Percentiles rank a stretch among this genome's conserved stretches.
Conservation (phyloP, 1,140 invertebrate species). For the Stratiolaelaps scimitus region DNA sequence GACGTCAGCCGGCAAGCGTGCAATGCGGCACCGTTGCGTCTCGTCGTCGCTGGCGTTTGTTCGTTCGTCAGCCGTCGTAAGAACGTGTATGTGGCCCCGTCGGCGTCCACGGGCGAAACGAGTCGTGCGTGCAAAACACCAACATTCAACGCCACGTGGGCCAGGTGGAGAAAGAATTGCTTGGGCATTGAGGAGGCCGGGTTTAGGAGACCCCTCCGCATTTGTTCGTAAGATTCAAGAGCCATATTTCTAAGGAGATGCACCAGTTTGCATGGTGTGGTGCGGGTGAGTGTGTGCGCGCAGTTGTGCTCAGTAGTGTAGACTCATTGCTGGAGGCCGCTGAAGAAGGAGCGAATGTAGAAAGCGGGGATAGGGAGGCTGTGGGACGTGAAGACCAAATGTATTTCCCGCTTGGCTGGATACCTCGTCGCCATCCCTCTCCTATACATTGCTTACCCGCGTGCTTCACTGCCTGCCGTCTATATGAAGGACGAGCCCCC, state of each 20-base stretch:
- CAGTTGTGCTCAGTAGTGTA: not conserved
- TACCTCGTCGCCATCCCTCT: not conserved
- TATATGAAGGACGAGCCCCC: not conserved
- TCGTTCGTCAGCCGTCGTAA: too few species aligned
- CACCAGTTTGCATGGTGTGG: not conserved
- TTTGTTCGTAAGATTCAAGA: not conserved
- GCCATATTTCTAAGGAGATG: not conserved
- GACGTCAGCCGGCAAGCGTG: too few species aligned
- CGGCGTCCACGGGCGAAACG: too few species aligned
- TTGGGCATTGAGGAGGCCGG: too few species aligned
- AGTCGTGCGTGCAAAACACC: too few species aligned
- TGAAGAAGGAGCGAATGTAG: not conserved
- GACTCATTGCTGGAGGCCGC: not conserved
- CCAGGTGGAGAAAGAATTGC: too few species aligned
- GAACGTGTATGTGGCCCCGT: too few species aligned
- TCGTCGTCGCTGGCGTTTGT: too few species aligned
- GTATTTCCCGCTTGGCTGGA: constrained; percentile 3
- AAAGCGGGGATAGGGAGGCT: not conserved
- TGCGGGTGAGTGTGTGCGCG: not conserved
- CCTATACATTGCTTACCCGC: not conserved
- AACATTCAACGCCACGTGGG: too few species aligned
- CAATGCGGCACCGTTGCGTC: too few species aligned
- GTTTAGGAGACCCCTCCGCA: too few species aligned
- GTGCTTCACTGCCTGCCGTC: not conserved
- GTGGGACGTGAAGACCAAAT: constrained; percentile 15